Evolutionary conservation across 2,888 invertebrate genomes (phyloP).

Genomic region (Phaedon cochleariae): DNA sequence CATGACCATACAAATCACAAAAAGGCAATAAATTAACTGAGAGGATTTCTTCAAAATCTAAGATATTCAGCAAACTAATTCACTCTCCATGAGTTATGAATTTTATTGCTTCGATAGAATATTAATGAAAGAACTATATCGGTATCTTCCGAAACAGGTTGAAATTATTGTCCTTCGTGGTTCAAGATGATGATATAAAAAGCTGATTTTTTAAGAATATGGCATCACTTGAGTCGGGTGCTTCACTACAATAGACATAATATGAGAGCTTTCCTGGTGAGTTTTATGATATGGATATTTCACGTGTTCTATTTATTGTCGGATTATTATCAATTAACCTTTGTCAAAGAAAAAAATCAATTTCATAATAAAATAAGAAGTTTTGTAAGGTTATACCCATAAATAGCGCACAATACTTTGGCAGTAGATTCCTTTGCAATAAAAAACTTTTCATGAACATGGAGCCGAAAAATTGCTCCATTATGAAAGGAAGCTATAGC

Average conservation of each 20-base stretch:
- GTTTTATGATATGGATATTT: constrained; percentile 16
- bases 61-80: background rate
- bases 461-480: no score
- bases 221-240: constrained; percentile 34
- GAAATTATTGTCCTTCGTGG: constrained; percentile 24
- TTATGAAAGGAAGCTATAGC: no score
- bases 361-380: no score
- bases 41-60: background rate
- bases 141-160: constrained; percentile 25
- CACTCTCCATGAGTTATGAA: background rate
- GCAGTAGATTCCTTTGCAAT: no score
- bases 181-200: constrained; percentile 25
- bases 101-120: constrained; percentile 5
- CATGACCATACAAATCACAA: background rate
- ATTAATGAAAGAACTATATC: constrained; percentile 17
- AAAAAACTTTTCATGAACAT: no score
- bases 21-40: background rate
- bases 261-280: constrained; percentile 40
- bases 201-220: constrained; percentile 17
- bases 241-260: constrained; percentile 23
- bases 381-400: no score
- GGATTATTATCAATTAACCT: no score
- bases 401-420: no score
- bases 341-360: no score
- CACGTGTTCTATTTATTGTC: background rate